A percentile compares a stretch with the other conserved stretches of the same genome.
Conservation (phyloP, 2,888 invertebrate genomes). For the Tridacna gigas region DNA sequence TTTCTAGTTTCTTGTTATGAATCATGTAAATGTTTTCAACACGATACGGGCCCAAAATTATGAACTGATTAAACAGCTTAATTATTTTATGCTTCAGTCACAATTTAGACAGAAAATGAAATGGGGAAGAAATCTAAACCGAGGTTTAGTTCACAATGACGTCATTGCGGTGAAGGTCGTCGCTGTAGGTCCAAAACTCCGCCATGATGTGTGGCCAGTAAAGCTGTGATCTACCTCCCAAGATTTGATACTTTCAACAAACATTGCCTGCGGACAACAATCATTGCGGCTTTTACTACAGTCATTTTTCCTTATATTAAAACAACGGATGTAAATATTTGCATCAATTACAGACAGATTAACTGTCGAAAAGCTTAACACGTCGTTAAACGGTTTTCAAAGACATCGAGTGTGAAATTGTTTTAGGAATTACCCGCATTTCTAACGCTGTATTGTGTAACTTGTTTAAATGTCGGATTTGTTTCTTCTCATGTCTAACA, state of each 20-base stretch:
- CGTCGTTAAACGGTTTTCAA: conserved; percentile 50
- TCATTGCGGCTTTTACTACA: conserved; percentile 1
- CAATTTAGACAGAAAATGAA: too few species aligned
- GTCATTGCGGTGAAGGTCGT: conserved; percentile 6
- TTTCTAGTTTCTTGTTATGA: too few species aligned
- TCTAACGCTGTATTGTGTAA: conserved; percentile 1
- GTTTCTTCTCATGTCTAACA: conserved; percentile 1
- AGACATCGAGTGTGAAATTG: conserved; percentile 52
- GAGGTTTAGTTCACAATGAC: neutral
- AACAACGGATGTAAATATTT: conserved; percentile 54
- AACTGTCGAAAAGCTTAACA: conserved; percentile 44
- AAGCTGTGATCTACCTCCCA: conserved; percentile 20
- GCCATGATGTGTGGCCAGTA: neutral
- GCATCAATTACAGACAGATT: conserved; percentile 56
- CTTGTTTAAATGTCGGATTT: conserved; percentile 28
- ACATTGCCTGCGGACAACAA: conserved; percentile 20
- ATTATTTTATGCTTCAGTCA: too few species aligned
- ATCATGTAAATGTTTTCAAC: too few species aligned
- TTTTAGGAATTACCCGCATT: conserved; percentile 49
- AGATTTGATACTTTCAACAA: conserved; percentile 24
- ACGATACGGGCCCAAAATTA: too few species aligned
- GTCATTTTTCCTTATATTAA: conserved; percentile 22
- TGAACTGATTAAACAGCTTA: too few species aligned
- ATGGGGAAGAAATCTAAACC: too few species aligned
- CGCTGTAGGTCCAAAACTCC: conserved; percentile 5